Conservation (phyloP, 2,113 vertebrate species). For the Anser brachyrhynchus region DNA sequence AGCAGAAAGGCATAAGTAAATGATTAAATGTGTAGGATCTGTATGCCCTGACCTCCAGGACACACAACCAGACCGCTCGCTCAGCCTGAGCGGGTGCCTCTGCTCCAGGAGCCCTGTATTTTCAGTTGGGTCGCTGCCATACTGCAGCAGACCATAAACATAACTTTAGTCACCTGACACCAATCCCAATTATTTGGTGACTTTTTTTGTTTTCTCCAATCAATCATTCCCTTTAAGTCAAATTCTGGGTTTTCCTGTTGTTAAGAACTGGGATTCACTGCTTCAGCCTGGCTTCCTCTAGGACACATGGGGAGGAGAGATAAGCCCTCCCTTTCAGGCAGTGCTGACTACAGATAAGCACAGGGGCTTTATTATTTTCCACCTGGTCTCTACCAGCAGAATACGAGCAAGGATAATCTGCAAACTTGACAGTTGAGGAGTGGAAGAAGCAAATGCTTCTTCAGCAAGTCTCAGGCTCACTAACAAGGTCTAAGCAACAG, state of each 20-base stretch:
- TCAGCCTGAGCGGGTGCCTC: not conserved
- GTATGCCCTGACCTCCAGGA: not conserved
- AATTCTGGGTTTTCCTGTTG: conserved; percentile 48
- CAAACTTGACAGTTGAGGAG: not conserved
- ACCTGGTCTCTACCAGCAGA: conserved; percentile 21
- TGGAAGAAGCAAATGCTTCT: not conserved
- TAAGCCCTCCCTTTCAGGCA: conserved; percentile 37
- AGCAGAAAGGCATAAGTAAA: not conserved
- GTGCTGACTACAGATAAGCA: conserved; percentile 55
- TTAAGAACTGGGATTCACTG: conserved; percentile 13
- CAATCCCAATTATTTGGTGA: not conserved
- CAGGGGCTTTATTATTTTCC: conserved; percentile 34
- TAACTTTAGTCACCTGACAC: not conserved
- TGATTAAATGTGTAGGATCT: not conserved
- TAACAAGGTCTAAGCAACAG: conserved; percentile 4
- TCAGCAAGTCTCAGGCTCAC: not conserved
- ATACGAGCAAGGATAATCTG: not conserved
- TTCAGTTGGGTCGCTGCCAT: not conserved
- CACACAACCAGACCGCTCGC: not conserved
- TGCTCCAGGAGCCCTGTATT: not conserved
- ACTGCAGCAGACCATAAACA: not conserved
- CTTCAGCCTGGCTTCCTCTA: conserved; percentile 53
- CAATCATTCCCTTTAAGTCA: not conserved
- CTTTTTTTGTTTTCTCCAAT: not conserved
- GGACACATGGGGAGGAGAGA: conserved; percentile 35